These are phyloP conservation scores for Synanthedon myopaeformis DNA, from an alignment of 2,888 invertebrate species.

Conservation along the genomic window DNA sequence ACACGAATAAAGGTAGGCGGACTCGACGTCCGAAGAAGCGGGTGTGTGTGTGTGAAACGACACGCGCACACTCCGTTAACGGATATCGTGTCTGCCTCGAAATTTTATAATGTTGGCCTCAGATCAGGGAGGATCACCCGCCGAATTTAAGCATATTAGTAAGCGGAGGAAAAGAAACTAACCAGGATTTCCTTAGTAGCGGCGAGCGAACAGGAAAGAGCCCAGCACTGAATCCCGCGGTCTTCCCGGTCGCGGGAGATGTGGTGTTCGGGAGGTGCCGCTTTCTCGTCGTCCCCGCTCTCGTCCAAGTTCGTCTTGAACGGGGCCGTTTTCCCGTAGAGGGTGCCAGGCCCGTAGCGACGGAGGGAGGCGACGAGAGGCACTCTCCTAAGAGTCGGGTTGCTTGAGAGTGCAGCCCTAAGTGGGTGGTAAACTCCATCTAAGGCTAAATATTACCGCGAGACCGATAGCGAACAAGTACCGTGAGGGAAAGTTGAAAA, in stretches of 20 bases:
- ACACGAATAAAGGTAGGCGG: background rate
- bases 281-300: background rate
- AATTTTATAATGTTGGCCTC: background rate
- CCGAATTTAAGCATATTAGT: slow-evolving; percentile 70
- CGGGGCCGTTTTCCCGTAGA: slow-evolving; percentile 19
- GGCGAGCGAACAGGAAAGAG: slow-evolving; percentile 30
- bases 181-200: slow-evolving; percentile 73
- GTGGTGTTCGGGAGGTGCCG: background rate
- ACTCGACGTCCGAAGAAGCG: background rate
- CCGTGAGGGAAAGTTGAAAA: background rate
- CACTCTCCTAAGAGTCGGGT: slow-evolving; percentile 1
- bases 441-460: background rate
- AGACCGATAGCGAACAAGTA: background rate
- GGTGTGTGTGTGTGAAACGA: no score
- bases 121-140: slow-evolving; percentile 8
- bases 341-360: slow-evolving; percentile 55
- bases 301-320: background rate
- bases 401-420: background rate
- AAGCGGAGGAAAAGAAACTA: slow-evolving; percentile 75
- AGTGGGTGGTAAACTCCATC: background rate
- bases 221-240: background rate
- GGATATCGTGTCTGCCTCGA: background rate
- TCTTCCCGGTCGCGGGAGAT: background rate
- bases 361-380: slow-evolving; percentile 13
- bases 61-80: background rate